Evolutionary conservation across 1,140 invertebrate genomes (phyloP).

Genomic region (Heliconius hewitsoni): DNA sequence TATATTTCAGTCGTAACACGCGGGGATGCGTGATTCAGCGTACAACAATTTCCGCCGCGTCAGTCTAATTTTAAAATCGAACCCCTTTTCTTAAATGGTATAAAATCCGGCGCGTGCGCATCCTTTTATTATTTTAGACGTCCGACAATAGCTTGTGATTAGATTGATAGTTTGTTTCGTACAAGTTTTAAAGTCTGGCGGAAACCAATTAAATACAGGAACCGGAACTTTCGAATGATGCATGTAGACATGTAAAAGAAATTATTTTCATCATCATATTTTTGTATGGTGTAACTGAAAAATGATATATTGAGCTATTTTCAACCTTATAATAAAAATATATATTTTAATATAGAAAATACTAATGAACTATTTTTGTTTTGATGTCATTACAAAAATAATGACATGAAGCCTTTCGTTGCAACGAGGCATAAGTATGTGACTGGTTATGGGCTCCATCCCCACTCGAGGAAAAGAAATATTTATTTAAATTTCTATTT

Average conservation of each 20-base stretch:
- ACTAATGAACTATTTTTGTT: no score
- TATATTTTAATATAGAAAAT: no score
- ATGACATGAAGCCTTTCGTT: no score
- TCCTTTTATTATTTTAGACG: slow-evolving; percentile 58
- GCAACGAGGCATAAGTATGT: no score
- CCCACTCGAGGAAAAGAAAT: no score
- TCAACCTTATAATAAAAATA: no score
- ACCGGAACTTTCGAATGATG: not conserved
- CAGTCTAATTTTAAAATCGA: slow-evolving; percentile 56
- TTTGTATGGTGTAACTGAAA: not conserved
- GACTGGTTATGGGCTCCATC: no score
- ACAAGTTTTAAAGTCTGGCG: slow-evolving; percentile 30
- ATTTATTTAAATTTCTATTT: no score
- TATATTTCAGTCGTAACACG: slow-evolving; percentile 24
- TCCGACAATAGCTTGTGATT: slow-evolving; percentile 46
- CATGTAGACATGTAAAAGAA: not conserved
- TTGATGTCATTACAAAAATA: no score
- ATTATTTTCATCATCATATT: not conserved
- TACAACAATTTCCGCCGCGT: slow-evolving; percentile 52
- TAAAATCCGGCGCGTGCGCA: slow-evolving; percentile 52
- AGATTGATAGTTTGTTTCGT: slow-evolving; percentile 42
- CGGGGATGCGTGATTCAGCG: slow-evolving; percentile 44
- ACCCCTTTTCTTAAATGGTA: slow-evolving; percentile 55
- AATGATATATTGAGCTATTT: no score
- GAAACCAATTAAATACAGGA: slow-evolving; percentile 23